phyloP scores from a whole-genome alignment of 2,888 invertebrate genomes.

The Cephus rjabovi region DNA sequence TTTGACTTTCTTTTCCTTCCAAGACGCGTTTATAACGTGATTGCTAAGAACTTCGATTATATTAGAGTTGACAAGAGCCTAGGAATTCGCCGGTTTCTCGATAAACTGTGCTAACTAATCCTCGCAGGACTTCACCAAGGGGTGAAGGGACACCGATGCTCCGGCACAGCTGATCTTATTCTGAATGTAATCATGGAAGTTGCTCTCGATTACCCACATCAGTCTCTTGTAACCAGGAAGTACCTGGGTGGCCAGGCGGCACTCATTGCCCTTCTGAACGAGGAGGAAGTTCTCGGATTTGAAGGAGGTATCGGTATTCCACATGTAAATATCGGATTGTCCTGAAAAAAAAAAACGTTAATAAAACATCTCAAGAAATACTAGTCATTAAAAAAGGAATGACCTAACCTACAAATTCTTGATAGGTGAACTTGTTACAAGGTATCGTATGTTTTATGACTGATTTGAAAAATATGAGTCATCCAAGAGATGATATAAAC shows the following conservation, averaged over 20 bases:
- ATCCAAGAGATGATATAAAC: no score
- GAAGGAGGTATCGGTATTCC: slow-evolving; percentile 73
- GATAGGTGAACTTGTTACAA: background rate
- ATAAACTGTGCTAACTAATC: slow-evolving; percentile 25
- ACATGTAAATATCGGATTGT: slow-evolving; percentile 73
- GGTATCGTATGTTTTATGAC: background rate
- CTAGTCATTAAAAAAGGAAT: slow-evolving; percentile 30
- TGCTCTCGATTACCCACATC: slow-evolving; percentile 76
- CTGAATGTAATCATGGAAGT: slow-evolving; percentile 75
- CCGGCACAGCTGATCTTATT: slow-evolving; percentile 73
- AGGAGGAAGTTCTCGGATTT: slow-evolving; percentile 70
- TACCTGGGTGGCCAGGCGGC: slow-evolving; percentile 73
- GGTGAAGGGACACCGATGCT: slow-evolving; percentile 73
- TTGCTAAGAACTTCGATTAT: background rate
- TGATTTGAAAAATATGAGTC: no score
- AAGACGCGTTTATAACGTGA: background rate
- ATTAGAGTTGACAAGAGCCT: background rate
- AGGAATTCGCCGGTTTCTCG: background rate
- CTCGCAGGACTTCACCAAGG: slow-evolving; percentile 69
- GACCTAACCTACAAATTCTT: no score
- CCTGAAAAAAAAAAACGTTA: slow-evolving; percentile 56
- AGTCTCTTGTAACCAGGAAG: slow-evolving; percentile 71
- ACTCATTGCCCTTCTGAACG: slow-evolving; percentile 72
- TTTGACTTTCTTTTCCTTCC: background rate
- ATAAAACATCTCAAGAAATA: background rate